Evolutionary conservation across 1,140 invertebrate species (phyloP).

Genomic region (Chymomyza costata): DNA sequence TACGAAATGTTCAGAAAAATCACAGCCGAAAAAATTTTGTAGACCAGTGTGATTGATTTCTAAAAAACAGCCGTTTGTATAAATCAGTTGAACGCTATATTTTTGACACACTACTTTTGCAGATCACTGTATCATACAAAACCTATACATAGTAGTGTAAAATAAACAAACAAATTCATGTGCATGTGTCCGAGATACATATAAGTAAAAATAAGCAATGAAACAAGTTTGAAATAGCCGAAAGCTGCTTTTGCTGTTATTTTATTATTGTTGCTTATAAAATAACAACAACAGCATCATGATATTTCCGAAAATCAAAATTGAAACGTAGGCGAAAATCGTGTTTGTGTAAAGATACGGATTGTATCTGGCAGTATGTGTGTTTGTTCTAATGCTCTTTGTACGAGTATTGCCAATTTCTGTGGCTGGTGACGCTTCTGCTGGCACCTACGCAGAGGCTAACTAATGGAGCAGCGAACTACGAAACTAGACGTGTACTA

Average conservation of each 20-base stretch:
- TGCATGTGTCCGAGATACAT: not conserved
- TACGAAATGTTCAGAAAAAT: too few species aligned
- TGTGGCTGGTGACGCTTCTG: conserved; percentile 28
- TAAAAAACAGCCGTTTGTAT: conserved; percentile 23
- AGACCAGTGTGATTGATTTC: conserved; percentile 37
- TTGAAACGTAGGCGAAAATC: conserved; percentile 62
- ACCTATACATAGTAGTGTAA: too few species aligned
- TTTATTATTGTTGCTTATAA: conserved; percentile 36
- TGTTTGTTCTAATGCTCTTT: conserved; percentile 39
- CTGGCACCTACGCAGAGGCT: conserved; percentile 43
- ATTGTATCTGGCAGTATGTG: conserved; percentile 25
- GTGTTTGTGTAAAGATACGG: conserved; percentile 23
- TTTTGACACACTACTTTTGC: too few species aligned
- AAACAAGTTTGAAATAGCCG: conserved; percentile 53
- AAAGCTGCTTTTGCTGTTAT: conserved; percentile 60
- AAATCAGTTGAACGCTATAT: conserved; percentile 48
- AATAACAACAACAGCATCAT: not conserved
- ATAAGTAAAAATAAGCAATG: conserved; percentile 28
- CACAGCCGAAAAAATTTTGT: too few species aligned
- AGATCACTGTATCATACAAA: too few species aligned
- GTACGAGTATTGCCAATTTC: conserved; percentile 59
- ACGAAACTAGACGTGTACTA: not conserved
- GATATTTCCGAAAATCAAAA: conserved; percentile 58
- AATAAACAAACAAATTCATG: conserved; percentile 65
- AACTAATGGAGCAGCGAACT: conserved; percentile 1